phyloP scores from a whole-genome alignment of 2,888 invertebrate species.

The Monoplex corrugatus region DNA sequence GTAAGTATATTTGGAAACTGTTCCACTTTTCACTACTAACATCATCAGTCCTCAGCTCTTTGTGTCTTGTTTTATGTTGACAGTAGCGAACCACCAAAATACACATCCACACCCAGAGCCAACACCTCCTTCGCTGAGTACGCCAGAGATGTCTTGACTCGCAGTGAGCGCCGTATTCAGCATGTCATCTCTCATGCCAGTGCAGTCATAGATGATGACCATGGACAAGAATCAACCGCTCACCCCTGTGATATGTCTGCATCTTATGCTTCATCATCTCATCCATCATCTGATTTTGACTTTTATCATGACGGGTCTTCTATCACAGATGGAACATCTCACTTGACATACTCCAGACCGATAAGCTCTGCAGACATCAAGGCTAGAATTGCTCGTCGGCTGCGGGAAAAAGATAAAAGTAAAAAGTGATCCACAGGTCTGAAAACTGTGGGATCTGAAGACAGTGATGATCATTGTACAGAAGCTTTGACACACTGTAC shows the following conservation, averaged over 20 bases:
- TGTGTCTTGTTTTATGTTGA: background rate
- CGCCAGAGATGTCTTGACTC: slow-evolving; percentile 66
- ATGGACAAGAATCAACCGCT: background rate
- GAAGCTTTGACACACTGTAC: no score
- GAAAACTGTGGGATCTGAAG: no score
- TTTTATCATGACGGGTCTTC: slow-evolving; percentile 53
- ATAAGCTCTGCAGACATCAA: slow-evolving; percentile 58
- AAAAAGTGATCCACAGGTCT: no score
- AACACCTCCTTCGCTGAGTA: slow-evolving; percentile 67
- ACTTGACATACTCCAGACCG: slow-evolving; percentile 51
- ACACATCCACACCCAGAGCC: slow-evolving; percentile 55
- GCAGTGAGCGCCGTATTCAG: slow-evolving; percentile 61
- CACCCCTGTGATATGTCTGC: background rate
- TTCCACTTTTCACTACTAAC: no score
- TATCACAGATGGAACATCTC: background rate
- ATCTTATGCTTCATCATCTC: slow-evolving; percentile 58
- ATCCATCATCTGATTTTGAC: slow-evolving; percentile 60
- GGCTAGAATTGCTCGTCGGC: slow-evolving; percentile 49
- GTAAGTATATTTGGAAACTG: no score
- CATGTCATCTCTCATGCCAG: slow-evolving; percentile 36
- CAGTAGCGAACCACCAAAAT: slow-evolving; percentile 27
- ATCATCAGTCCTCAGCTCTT: no score
- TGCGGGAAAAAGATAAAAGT: slow-evolving; percentile 18
- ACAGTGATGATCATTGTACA: no score
- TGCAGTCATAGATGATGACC: slow-evolving; percentile 27